These are phyloP conservation scores for Sardinella longiceps DNA, from an alignment of 2,797 vertebrate genomes.

Conservation along the genomic window DNA sequence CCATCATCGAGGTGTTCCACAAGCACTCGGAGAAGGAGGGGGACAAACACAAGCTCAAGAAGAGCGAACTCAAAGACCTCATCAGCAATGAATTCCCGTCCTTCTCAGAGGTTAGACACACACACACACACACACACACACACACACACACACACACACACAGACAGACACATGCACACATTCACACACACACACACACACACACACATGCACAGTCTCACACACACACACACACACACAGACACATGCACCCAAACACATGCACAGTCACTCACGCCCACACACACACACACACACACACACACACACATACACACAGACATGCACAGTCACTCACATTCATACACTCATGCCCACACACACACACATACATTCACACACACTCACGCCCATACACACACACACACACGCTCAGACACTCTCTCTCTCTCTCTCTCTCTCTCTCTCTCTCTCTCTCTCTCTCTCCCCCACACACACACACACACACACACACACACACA, in stretches of 20 bases:
- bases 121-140: constrained; percentile 29
- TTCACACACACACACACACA: neutral
- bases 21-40: constrained; percentile 82
- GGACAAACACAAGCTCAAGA: constrained; percentile 87
- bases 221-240: neutral
- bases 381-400: no score
- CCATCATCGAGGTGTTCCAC: constrained; percentile 80
- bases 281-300: neutral
- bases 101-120: constrained; percentile 75
- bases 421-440: no score
- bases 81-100: constrained; percentile 78
- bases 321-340: neutral
- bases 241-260: neutral
- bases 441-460: no score
- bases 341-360: neutral
- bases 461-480: no score
- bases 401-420: no score
- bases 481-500: no score
- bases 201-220: neutral
- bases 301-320: neutral
- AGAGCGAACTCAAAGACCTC: constrained; percentile 84
- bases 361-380: neutral
- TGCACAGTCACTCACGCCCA: neutral
- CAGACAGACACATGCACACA: neutral
- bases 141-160: neutral